Conservation (phyloP, 2,888 invertebrate genomes). For the Lordiphosa andalusiaca region DNA sequence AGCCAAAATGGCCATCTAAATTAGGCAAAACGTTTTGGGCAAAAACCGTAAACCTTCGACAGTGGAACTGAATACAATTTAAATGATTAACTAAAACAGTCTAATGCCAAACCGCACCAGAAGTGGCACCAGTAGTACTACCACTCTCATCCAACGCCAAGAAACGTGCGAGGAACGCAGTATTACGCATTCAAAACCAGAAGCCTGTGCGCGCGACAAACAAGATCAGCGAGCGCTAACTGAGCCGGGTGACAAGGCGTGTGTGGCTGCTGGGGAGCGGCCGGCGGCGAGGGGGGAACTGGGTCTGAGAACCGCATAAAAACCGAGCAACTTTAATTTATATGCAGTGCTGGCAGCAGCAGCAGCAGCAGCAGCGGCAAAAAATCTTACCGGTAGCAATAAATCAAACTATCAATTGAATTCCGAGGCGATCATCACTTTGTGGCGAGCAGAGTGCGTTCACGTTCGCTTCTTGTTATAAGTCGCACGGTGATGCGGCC, state of each 20-base stretch:
- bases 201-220: constrained; percentile 72
- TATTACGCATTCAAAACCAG: constrained; percentile 73
- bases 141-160: constrained; percentile 4
- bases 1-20: too few species aligned
- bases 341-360: constrained; percentile 55
- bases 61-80: too few species aligned
- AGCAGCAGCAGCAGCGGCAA: constrained; percentile 15
- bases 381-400: constrained; percentile 78
- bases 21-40: too few species aligned
- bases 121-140: too few species aligned
- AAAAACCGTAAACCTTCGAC: too few species aligned
- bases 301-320: constrained; percentile 34
- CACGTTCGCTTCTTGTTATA: constrained; percentile 64
- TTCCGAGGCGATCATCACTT: constrained; percentile 78
- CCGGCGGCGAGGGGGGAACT: constrained; percentile 2
- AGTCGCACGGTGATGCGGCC: constrained; percentile 55
- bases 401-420: constrained; percentile 80
- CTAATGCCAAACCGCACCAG: too few species aligned
- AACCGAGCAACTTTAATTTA: constrained; percentile 68
- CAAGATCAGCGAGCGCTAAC: constrained; percentile 72
- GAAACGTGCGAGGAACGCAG: constrained; percentile 40
- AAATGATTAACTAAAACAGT: too few species aligned
- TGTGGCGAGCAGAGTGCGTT: constrained; percentile 40
- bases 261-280: constrained; percentile 6
- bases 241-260: constrained; percentile 16